Base-by-base conservation (phyloP, 2,888 invertebrate genomes). In the Lomographa bimaculata region DNA sequence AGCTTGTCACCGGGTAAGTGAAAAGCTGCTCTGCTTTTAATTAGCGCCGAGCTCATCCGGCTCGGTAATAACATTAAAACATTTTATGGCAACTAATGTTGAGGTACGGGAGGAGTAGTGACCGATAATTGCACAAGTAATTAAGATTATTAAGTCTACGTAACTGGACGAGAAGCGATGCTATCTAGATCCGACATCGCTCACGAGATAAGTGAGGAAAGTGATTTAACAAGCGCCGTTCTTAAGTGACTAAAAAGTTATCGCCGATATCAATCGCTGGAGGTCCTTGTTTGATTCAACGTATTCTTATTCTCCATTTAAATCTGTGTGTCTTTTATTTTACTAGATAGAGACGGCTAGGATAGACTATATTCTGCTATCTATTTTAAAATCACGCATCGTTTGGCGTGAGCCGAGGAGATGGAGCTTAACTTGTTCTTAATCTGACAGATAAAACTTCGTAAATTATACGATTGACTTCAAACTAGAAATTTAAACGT, bases 1-100 rank as follows among this genome's bases (percentile, higher is more conserved):
- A 97, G 89, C 92, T 97, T 71, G 94, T 97, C 66, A 97, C 97
- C 55, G 97, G 96, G 92, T 92, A 85, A 89, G 82, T 47, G 42
- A 43, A 35, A 29, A 20, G 16, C 36, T 23, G 36, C 34, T 11
- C 14, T 17, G 21, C 30, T 49, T 38, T 46, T 50, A 49, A 36
- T 44, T 38, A 46, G 12, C 29, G 16, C 14, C 10, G 10, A 16
- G 36, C 27, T 8, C 27, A 38, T 40, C 40, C 34, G 20, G 35
- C 7, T 9, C 25, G 5, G 24, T 36, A 46, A 49, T 50, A 45
- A 50, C 32, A 24, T 26, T 25, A 16, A 35, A 26, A 28, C 33
- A 29, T 34, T 40, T 37, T 37, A 43, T 27, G 18, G 23, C 26
- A 10, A 46, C 45, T 51, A 33, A 41, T 38, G 45, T 46, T 39